A percentile compares a stretch with the other conserved stretches of the same genome.
Conservation (phyloP, 2,113 vertebrate genomes). For the Austrofundulus limnaeus region DNA sequence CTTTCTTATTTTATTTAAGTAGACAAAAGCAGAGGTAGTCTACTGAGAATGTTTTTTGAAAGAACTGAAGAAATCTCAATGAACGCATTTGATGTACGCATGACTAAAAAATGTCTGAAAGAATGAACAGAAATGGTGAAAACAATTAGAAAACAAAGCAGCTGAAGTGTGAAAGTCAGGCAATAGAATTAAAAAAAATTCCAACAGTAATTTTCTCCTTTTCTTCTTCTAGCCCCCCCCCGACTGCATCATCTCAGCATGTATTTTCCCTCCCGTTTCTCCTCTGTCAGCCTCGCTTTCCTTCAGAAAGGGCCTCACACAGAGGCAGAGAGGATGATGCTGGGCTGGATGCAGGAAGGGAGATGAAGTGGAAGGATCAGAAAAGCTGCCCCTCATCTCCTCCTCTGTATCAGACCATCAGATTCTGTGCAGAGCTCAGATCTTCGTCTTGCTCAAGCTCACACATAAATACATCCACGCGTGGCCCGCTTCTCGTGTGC, state of each 20-base stretch:
- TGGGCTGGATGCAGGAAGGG: constrained; percentile 26
- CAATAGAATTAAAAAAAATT: neutral
- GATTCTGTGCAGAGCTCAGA: constrained; percentile 18
- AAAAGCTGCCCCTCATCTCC: constrained; percentile 31
- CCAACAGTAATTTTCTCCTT: constrained; percentile 11
- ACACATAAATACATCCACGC: constrained; percentile 10
- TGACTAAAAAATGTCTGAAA: no score
- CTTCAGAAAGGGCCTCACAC: constrained; percentile 29
- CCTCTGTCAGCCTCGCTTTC: constrained; percentile 22
- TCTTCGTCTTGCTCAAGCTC: neutral
- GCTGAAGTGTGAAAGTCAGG: neutral
- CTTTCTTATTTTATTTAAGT: no score
- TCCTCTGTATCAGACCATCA: constrained; percentile 23
- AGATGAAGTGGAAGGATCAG: constrained; percentile 53
- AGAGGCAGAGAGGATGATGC: constrained; percentile 29
- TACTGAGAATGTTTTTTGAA: no score
- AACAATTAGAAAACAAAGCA: neutral
- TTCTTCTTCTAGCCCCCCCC: constrained; percentile 16
- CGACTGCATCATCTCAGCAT: constrained; percentile 10
- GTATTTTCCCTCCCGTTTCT: constrained; percentile 11
- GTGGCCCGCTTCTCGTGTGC: constrained; percentile 20
- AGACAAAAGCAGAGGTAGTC: no score
- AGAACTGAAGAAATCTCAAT: no score
- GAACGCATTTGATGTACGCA: no score
- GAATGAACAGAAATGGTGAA: neutral